Conservation (phyloP, 2,888 invertebrate genomes). For the Drosophila neonasuta region DNA sequence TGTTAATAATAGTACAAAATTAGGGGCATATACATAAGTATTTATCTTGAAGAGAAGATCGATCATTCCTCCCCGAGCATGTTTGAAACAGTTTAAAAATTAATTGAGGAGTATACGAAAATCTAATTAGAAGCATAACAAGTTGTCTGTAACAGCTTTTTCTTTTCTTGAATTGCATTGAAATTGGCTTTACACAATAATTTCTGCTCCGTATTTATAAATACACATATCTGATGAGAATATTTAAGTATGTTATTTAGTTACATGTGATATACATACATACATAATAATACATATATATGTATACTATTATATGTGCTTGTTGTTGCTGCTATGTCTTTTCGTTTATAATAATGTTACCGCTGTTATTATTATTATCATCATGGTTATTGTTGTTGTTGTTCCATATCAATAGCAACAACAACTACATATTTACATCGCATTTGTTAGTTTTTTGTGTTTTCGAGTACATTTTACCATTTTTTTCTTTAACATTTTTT, state of each 20-base stretch:
- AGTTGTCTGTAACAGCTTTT: conserved; percentile 30
- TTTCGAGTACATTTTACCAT: conserved; percentile 52
- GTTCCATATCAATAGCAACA: conserved; percentile 48
- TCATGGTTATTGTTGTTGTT: conserved; percentile 37
- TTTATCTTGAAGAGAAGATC: conserved; percentile 14
- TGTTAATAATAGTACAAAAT: conserved; percentile 24
- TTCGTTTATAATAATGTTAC: conserved; percentile 12
- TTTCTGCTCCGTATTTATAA: conserved; percentile 23
- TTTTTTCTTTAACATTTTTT: conserved; percentile 44
- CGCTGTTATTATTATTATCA: conserved; percentile 19
- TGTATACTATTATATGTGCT: conserved; percentile 41
- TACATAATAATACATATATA: conserved; percentile 25
- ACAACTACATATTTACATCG: conserved; percentile 75
- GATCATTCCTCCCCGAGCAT: not conserved
- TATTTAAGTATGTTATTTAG: conserved; percentile 28
- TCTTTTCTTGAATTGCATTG: conserved; percentile 34
- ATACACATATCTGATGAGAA: conserved; percentile 31
- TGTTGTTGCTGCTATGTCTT: conserved; percentile 50
- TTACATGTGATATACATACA: conserved; percentile 31
- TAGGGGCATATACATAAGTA: conserved; percentile 3
- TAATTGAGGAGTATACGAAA: conserved; percentile 12
- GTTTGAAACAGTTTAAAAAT: conserved; percentile 41
- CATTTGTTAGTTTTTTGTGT: conserved; percentile 62
- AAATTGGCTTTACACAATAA: conserved; percentile 24
- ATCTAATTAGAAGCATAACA: conserved; percentile 10